Base-by-base conservation (phyloP, 2,113 vertebrate genomes). In the Caretta caretta region DNA sequence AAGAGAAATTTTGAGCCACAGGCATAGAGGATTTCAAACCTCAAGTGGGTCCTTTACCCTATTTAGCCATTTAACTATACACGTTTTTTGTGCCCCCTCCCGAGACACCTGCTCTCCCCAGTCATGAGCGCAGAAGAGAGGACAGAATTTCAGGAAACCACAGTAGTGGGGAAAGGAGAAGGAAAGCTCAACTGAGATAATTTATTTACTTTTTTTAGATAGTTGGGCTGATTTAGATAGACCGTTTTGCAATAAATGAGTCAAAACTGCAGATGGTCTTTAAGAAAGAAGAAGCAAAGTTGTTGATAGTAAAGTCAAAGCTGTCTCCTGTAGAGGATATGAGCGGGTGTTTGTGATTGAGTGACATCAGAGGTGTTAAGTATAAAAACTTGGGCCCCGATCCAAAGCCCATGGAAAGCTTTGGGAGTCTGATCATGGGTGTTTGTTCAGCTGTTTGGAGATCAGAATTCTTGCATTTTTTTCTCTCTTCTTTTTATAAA, bases 201-300 rank as follows among this genome's bases (percentile, higher is more conserved):
- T 62, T 29, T 53, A 49, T 93, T 89, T 93, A 42, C 87, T 84
- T 57, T 57, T 90, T 93, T 94, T 76, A 90, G 29, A 83, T 88
- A 86, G 24, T 50, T 93, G 62, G 50, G 50, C 50, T 93, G 90
- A 87, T 38, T 80, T 91, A 84, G 80, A 50, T 51, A 31, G 1
- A 7, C 10, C 35, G 10, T 90, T 90, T 91, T 83, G 93, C 87
- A 97, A 95, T 90, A 92, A 86, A 83, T 86, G 87, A 94, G 84
- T 97, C 90, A 95, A 95, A 96, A 56, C 87, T 3, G 1, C 86
- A 93, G 85, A 93, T 88, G 65, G 80, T 75, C 17, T 56, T 42
- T 62, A 42, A 87, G 93, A 93, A 96, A 94, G 93, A 90, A 95
- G 89, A 65, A 92, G 75, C 83, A 90, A 96, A 95, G 35, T 35